Evolutionary conservation across 2,113 vertebrate genomes (phyloP).

Genomic region (Athene cunicularia): DNA sequence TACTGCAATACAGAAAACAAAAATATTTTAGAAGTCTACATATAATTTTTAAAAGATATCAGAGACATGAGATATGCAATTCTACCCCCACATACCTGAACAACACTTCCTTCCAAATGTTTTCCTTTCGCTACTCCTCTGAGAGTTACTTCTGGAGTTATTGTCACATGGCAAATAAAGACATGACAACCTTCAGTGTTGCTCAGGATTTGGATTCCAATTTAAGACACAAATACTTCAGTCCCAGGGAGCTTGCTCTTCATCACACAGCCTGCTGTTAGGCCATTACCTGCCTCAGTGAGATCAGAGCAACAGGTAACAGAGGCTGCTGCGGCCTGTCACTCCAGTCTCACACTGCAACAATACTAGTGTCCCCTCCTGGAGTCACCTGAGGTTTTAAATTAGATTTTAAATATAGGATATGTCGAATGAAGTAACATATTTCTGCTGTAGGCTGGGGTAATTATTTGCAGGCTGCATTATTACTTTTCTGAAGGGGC

Average conservation of each 20-base stretch:
- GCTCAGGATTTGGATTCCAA: neutral
- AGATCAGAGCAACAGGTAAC: rapidly evolving
- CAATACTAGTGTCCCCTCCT: neutral
- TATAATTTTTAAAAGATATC: neutral
- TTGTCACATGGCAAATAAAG: rapidly evolving
- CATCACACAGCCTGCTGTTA: neutral
- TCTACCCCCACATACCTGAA: neutral
- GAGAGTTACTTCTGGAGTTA: neutral
- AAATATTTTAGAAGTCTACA: neutral
- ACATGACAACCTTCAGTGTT: rapidly evolving
- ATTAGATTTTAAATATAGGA: neutral
- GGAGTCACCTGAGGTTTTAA: neutral
- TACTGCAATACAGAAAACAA: neutral
- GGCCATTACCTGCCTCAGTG: rapidly evolving
- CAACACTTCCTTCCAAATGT: rapidly evolving
- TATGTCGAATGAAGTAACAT: neutral
- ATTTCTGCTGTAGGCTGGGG: neutral
- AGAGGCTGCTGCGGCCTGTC: rapidly evolving
- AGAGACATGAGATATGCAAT: rapidly evolving
- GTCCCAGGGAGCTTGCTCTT: neutral
- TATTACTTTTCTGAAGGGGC: neutral
- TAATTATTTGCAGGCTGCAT: neutral
- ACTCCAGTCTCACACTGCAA: neutral
- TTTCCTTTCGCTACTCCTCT: rapidly evolving
- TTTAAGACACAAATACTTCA: no score